A percentile compares a stretch with the other conserved stretches of the same genome.
Evolutionary conservation across 92 coral and sea anemone species (phyloP).

Genomic region (Anthopleura xanthogrammica): DNA sequence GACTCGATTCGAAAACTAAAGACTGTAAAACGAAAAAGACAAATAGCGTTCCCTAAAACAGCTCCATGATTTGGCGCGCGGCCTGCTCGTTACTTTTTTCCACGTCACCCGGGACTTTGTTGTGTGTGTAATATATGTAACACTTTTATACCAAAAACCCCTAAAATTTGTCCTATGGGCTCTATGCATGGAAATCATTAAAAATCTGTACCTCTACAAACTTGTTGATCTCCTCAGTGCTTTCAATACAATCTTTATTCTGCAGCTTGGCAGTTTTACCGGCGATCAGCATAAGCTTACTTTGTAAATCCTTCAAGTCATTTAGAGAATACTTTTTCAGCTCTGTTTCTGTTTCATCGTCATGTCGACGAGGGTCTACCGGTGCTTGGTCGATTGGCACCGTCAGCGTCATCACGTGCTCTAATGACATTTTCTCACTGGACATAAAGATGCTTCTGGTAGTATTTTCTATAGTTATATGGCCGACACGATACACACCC

Average conservation of each 20-base stretch:
- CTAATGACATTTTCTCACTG: background rate
- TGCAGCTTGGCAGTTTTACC: slow-evolving; percentile 83
- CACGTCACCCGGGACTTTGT: too few species aligned
- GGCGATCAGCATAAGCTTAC: slow-evolving; percentile 95
- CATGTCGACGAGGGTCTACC: background rate
- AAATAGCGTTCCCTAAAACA: too few species aligned
- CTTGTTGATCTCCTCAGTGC: slow-evolving; percentile 76
- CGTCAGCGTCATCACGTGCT: slow-evolving; percentile 10
- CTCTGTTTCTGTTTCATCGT: background rate
- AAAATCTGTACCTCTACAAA: slow-evolving; percentile 61
- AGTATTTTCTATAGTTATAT: background rate
- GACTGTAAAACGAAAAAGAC: too few species aligned
- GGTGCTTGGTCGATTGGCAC: slow-evolving; percentile 25
- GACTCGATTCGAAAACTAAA: too few species aligned
- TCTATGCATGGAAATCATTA: too few species aligned
- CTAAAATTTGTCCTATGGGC: too few species aligned
- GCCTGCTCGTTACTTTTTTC: too few species aligned
- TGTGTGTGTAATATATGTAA: too few species aligned
- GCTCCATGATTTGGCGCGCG: too few species aligned
- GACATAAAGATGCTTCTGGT: background rate
- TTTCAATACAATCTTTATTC: slow-evolving; percentile 30
- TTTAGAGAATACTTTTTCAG: slow-evolving; percentile 56
- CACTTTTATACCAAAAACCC: too few species aligned
- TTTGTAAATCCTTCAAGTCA: slow-evolving; percentile 87
- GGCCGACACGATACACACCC: slow-evolving; percentile 63